A percentile compares a stretch with the other conserved stretches of the same genome.
These are phyloP conservation scores for Xenus cinereus DNA, from an alignment of 2,113 vertebrate species.

Conservation along the genomic window DNA sequence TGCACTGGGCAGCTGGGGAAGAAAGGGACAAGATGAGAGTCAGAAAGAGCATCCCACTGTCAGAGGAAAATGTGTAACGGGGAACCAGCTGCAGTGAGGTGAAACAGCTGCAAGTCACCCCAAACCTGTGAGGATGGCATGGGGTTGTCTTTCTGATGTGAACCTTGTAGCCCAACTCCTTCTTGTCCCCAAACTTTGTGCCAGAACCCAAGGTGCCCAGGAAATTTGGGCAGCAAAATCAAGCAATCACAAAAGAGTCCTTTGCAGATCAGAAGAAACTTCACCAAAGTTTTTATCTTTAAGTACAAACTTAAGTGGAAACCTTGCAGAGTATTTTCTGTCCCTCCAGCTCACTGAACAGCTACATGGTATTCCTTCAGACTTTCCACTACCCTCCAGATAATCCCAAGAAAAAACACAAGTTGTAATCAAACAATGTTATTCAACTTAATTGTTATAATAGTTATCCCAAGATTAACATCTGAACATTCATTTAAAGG, in stretches of 20 bases:
- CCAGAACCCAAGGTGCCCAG: neutral
- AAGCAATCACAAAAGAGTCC: neutral
- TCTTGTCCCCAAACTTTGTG: neutral
- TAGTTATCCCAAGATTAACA: neutral
- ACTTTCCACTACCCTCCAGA: neutral
- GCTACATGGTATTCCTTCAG: neutral
- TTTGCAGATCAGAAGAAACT: neutral
- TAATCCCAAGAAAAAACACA: neutral
- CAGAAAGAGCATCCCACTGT: neutral
- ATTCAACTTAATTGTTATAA: neutral
- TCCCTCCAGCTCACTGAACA: neutral
- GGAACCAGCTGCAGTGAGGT: neutral
- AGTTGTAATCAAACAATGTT: neutral
- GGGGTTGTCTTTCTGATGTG: neutral
- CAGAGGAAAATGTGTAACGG: neutral
- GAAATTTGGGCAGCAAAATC: neutral
- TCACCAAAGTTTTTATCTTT: neutral
- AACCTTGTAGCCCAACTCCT: neutral
- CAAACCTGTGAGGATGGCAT: accelerated
- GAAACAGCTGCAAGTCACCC: neutral
- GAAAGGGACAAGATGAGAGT: neutral
- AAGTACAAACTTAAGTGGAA: neutral
- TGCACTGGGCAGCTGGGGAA: neutral
- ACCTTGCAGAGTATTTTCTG: neutral
- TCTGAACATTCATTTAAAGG: neutral